Percentiles rank a stretch among this genome's conserved stretches.
phyloP scores from a whole-genome alignment of 2,113 vertebrate genomes.

The Aspidoscelis tigris region DNA sequence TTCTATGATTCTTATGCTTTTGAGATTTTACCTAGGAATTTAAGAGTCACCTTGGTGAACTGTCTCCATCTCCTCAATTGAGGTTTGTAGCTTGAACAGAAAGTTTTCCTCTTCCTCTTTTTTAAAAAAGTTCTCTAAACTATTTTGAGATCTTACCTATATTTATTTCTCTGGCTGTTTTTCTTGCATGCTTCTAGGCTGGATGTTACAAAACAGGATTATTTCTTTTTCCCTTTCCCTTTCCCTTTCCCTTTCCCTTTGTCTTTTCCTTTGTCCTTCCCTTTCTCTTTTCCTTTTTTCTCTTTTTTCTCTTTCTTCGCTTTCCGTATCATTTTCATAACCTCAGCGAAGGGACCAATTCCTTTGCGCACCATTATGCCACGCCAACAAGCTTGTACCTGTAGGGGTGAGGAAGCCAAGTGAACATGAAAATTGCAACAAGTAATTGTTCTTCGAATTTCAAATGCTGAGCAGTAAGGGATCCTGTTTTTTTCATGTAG shows the following conservation, averaged over 20 bases:
- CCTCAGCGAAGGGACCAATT: constrained; percentile 38
- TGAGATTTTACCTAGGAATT: neutral
- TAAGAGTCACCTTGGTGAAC: neutral
- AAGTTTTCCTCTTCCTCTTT: too few relatives aligned
- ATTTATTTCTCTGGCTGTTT: constrained; percentile 7
- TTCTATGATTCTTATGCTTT: neutral
- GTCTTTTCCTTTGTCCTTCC: constrained; percentile 46
- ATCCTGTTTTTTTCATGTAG: neutral
- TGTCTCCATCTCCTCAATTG: neutral
- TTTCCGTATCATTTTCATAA: constrained; percentile 44
- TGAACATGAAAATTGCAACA: neutral
- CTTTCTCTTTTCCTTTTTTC: constrained; percentile 44
- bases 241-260: constrained; percentile 61
- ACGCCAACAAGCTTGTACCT: constrained; percentile 71
- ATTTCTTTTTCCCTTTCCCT: constrained; percentile 64
- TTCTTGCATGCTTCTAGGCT: neutral
- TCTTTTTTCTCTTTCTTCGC: constrained; percentile 64
- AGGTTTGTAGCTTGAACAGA: neutral
- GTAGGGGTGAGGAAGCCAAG: neutral
- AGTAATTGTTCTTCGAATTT: neutral
- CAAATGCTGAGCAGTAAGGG: neutral
- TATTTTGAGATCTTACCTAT: neutral
- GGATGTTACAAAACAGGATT: neutral
- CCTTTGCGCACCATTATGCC: constrained; percentile 63
- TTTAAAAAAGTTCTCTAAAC: neutral